Percentiles rank a stretch among this genome's conserved stretches.
Conservation (phyloP, 2,797 vertebrate species). For the Eulemur coronatus region DNA sequence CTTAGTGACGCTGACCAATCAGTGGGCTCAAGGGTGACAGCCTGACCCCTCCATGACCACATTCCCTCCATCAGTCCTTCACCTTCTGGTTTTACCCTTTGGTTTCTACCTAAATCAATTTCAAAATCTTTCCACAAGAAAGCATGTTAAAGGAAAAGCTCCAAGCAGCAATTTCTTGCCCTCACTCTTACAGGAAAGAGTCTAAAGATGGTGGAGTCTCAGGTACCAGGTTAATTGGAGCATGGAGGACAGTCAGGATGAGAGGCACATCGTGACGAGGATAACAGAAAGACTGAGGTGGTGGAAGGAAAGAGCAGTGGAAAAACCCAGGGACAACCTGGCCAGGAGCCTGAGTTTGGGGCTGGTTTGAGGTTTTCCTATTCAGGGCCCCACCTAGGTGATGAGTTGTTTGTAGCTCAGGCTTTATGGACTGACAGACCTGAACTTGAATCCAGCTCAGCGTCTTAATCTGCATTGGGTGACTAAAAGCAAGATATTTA, state of each 20-base stretch:
- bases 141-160: background rate
- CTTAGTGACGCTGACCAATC: background rate
- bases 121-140: background rate
- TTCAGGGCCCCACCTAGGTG: too few species aligned
- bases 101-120: constrained; percentile 5
- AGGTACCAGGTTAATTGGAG: background rate
- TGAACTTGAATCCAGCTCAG: background rate
- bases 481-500: background rate
- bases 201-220: background rate
- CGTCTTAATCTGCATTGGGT: background rate
- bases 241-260: background rate
- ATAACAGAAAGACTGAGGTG: background rate
- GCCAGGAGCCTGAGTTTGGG: background rate
- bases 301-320: background rate
- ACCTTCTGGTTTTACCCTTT: background rate
- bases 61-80: background rate
- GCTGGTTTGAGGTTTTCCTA: background rate
- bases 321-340: background rate
- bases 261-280: background rate
- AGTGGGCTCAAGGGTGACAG: background rate
- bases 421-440: background rate
- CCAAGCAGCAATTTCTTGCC: background rate
- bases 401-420: background rate
- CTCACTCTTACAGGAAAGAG: background rate
- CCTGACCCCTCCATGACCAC: background rate